Percentiles rank a stretch among this genome's conserved stretches.
These are phyloP conservation scores for Coleophora flavipennella DNA, from an alignment of 2,888 invertebrate species.

Conservation along the genomic window DNA sequence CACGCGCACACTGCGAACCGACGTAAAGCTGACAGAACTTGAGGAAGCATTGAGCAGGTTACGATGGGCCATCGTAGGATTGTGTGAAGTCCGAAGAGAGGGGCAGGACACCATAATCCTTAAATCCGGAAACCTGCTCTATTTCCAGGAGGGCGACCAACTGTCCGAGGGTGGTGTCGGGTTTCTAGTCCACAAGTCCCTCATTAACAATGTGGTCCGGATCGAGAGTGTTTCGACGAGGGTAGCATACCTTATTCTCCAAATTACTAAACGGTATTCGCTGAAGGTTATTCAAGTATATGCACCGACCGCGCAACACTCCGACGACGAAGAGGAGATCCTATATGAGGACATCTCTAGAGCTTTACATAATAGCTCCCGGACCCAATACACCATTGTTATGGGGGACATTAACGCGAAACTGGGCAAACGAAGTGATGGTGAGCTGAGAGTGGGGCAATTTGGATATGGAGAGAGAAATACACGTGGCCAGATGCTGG, in stretches of 20 bases:
- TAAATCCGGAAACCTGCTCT: slow-evolving; percentile 8
- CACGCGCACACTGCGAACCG: neutral
- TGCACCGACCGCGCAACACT: slow-evolving; percentile 2
- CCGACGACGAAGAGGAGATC: slow-evolving; percentile 6
- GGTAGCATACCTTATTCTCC: slow-evolving; percentile 2
- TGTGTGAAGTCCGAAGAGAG: slow-evolving; percentile 13
- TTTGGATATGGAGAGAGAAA: too few species aligned
- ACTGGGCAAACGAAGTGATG: neutral
- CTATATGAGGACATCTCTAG: slow-evolving; percentile 8
- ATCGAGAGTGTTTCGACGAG: slow-evolving; percentile 1
- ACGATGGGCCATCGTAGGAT: neutral
- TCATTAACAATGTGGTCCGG: slow-evolving; percentile 2
- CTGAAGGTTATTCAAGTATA: slow-evolving; percentile 5
- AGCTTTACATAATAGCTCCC: slow-evolving; percentile 5
- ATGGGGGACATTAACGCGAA: slow-evolving; percentile 6
- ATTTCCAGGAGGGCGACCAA: neutral
- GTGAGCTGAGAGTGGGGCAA: too few species aligned
- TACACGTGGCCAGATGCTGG: too few species aligned
- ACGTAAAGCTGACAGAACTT: neutral
- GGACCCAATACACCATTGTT: slow-evolving; percentile 5
- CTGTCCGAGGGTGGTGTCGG: neutral
- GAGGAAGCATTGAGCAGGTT: neutral
- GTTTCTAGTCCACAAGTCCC: slow-evolving; percentile 3
- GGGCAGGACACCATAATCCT: slow-evolving; percentile 13
- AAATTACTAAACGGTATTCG: slow-evolving; percentile 3